Base-by-base conservation (phyloP, 2,113 vertebrate genomes). In the Hippocampus zosterae region DNA sequence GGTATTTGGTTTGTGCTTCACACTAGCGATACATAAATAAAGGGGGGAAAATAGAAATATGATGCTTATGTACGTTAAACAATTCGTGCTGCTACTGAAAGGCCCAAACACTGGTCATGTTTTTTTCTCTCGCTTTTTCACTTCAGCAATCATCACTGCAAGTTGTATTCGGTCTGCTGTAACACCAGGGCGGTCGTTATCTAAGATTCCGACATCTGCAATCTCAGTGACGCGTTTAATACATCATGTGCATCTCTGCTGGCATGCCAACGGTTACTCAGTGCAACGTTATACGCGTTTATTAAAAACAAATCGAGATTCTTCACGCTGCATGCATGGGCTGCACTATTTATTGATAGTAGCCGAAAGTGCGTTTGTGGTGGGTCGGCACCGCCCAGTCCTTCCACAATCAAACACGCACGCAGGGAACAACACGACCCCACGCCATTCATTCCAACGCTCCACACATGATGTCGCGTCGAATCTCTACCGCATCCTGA, bases 351-450 rank as follows among this genome's bases (percentile, higher is more conserved):
- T 29, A 2, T 29, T 60, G 7, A 29, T 16, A 18, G 12, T 64
- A 25, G 19, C 16, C 0, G 46, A 44, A 19, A 2, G 41, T 29
- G 74, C 25, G 64, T 62, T 40, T 60, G 72, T 13, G 63, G 37
- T 23, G 59, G 69, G 63, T 65, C 61, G 81, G 70, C 80, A 74
- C 87, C 81, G 29, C 82, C 85, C 82, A 59, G 75, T n/a, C 50
- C 59, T 44, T n/a, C 19, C 41, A 18, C 56, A 52, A 37, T 55
- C 61, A 50, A 5, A 56, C 18, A 11, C n/a, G 27, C 60, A 37
- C 25, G 42, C 48, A 42, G 46, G 42, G 29, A 13, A 48, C 66
- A 52, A 53, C 16, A 52, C 29, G 41, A 15, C 16, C 40, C 2
- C 18, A 9, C 21, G 19, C 5, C 16, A 41, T 27, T 69, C 5